phyloP scores from a whole-genome alignment of 2,113 vertebrate species.

The Galbula dea region DNA sequence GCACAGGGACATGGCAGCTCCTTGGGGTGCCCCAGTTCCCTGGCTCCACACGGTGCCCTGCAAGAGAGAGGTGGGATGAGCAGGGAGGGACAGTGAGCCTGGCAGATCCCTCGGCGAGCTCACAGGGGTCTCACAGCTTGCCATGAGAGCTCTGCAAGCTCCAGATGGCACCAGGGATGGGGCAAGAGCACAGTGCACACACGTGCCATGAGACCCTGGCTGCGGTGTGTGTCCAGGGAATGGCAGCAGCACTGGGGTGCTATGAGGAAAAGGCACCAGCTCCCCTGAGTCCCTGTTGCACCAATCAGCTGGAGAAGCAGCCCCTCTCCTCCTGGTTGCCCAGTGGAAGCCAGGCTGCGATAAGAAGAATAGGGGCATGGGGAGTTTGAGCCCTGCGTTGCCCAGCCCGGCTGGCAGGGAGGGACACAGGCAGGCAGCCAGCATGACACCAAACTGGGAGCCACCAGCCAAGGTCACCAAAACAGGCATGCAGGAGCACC shows the following conservation, averaged over 20 bases:
- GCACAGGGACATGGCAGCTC: conserved; percentile 4
- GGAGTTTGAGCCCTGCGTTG: rapidly evolving
- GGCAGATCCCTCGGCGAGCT: not conserved
- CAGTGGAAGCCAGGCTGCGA: not conserved
- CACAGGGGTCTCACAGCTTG: rapidly evolving
- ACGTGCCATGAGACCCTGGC: rapidly evolving
- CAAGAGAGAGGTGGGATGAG: not conserved
- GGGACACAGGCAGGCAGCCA: not conserved
- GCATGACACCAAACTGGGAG: not conserved
- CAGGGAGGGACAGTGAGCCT: not conserved
- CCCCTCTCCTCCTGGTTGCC: not conserved
- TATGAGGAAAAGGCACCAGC: rapidly evolving
- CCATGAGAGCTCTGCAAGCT: not conserved
- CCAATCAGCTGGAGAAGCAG: not conserved
- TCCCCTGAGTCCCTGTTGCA: rapidly evolving
- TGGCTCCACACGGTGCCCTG: not conserved
- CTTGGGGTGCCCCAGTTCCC: not conserved
- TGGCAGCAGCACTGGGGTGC: not conserved
- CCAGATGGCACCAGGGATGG: rapidly evolving
- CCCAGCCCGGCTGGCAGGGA: not conserved
- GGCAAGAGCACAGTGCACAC: rapidly evolving
- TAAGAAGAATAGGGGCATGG: rapidly evolving
- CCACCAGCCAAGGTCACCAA: not conserved
- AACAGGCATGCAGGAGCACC: rapidly evolving
- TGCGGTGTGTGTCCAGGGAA: rapidly evolving